phyloP scores from a whole-genome alignment of 2,113 vertebrate genomes.

The Stigmatopora argus region DNA sequence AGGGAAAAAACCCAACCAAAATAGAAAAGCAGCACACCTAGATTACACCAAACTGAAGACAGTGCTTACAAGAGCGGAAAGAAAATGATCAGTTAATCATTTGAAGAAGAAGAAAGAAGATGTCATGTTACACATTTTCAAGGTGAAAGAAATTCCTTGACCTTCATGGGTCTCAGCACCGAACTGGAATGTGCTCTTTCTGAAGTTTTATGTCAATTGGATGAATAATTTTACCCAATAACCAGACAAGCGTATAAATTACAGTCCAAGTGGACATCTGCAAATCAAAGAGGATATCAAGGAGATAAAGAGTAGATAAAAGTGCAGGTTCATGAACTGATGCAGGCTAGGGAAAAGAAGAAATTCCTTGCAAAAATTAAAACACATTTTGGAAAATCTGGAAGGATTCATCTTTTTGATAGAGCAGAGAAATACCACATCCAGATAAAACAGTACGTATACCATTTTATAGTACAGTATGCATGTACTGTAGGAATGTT shows the following conservation, averaged over 20 bases:
- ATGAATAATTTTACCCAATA: not conserved
- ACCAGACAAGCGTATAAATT: slow-evolving; percentile 10
- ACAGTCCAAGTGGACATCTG: slow-evolving; percentile 28
- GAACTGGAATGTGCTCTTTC: not conserved
- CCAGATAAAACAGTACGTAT: not conserved
- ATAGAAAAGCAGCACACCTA: not conserved
- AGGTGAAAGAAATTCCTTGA: not conserved
- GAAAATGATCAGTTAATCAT: not conserved
- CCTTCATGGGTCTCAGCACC: not conserved
- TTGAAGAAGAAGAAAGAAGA: not conserved
- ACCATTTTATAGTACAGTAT: no score
- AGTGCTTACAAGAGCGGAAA: not conserved
- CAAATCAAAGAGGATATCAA: slow-evolving; percentile 14
- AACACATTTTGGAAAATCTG: not conserved
- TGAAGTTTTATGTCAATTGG: not conserved
- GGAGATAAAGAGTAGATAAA: not conserved
- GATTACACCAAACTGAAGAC: not conserved
- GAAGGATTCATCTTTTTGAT: not conserved
- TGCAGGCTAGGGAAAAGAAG: not conserved
- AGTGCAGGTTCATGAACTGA: not conserved
- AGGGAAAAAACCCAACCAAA: not conserved
- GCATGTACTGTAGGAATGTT: not conserved
- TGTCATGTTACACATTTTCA: not conserved
- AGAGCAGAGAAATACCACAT: not conserved
- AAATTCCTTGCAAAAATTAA: not conserved